phyloP scores from a whole-genome alignment of 2,888 invertebrate genomes.

The Drosophila mettleri region DNA sequence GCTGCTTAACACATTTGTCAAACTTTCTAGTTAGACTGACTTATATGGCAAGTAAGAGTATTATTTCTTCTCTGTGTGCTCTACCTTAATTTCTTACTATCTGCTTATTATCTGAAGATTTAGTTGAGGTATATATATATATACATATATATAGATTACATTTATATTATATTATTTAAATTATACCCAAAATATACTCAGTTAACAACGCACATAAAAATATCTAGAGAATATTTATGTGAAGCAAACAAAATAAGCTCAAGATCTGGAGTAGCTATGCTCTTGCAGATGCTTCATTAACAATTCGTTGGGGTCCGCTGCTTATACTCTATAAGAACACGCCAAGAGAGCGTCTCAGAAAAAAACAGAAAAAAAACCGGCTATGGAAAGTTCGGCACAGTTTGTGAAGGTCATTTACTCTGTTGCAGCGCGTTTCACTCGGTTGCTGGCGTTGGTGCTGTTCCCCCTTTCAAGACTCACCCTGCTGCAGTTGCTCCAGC shows the following conservation, averaged over 20 bases:
- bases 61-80: background rate
- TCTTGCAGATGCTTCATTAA: background rate
- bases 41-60: background rate
- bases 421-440: conserved; percentile 21
- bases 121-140: too few relatives aligned
- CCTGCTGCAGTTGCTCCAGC: conserved; percentile 88
- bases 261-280: background rate
- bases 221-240: too few relatives aligned
- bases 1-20: background rate
- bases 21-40: background rate
- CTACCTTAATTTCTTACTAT: too few relatives aligned
- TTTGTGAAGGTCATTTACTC: conserved; percentile 73
- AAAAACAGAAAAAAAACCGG: conserved; percentile 58
- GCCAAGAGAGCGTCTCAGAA: conserved; percentile 11
- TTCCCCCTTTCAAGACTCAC: conserved; percentile 55
- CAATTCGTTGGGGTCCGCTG: background rate
- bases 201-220: too few relatives aligned
- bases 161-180: too few relatives aligned
- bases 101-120: too few relatives aligned
- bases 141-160: too few relatives aligned
- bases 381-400: conserved; percentile 68
- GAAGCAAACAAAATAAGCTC: too few relatives aligned
- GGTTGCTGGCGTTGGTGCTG: conserved; percentile 30
- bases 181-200: too few relatives aligned
- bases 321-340: conserved; percentile 4